A percentile compares a stretch with the other conserved stretches of the same genome.
Conservation (phyloP, 1,140 invertebrate species). For the Procambarus virginalis region DNA sequence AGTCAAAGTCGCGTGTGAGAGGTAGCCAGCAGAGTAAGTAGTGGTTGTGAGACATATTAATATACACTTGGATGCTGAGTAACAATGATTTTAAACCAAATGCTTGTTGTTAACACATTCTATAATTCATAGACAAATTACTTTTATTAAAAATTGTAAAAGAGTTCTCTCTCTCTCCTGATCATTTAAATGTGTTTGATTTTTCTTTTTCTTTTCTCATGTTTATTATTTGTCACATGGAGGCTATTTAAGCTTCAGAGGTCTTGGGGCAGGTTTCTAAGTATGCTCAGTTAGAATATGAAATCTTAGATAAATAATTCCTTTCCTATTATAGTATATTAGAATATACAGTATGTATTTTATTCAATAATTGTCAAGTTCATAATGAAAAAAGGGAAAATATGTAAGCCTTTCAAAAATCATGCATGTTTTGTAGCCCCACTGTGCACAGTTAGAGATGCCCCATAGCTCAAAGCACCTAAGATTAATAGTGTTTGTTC, state of each 20-base stretch:
- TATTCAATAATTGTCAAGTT: background rate
- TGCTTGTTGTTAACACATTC: slow-evolving; percentile 41
- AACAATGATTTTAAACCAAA: slow-evolving; percentile 41
- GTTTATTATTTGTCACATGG: slow-evolving; percentile 28
- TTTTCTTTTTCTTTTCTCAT: slow-evolving; percentile 2
- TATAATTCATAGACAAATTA: slow-evolving; percentile 22
- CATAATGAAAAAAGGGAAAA: background rate
- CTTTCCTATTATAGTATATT: background rate
- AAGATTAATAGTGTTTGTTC: slow-evolving; percentile 36
- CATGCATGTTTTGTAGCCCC: background rate
- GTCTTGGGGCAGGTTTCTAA: slow-evolving; percentile 29
- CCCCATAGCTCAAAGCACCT: slow-evolving; percentile 40
- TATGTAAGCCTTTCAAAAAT: background rate
- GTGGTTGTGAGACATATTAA: slow-evolving; percentile 31
- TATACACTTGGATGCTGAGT: slow-evolving; percentile 24
- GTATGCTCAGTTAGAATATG: slow-evolving; percentile 24
- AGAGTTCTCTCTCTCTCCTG: background rate
- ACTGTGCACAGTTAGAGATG: slow-evolving; percentile 27
- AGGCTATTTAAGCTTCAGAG: slow-evolving; percentile 41
- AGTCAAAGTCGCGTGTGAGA: slow-evolving; percentile 26
- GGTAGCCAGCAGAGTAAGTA: slow-evolving; percentile 16
- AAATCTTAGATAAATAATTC: background rate
- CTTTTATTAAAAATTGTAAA: background rate
- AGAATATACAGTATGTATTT: background rate
- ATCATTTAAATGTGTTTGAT: slow-evolving; percentile 7